These are phyloP conservation scores for Dyspetes luteomarginatus DNA, from an alignment of 2,888 invertebrate species.

Conservation along the genomic window DNA sequence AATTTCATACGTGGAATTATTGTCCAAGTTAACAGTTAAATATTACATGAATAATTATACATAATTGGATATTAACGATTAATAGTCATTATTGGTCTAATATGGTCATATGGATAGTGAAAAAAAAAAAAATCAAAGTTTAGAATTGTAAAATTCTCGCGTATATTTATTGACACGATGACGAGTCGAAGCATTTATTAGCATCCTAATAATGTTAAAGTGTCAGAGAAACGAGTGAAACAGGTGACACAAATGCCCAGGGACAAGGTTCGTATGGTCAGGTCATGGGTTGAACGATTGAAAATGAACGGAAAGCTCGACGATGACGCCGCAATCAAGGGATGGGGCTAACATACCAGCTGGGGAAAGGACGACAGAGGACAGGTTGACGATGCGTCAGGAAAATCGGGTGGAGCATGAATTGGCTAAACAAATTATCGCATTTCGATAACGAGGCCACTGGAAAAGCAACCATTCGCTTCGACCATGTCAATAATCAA, in stretches of 20 bases:
- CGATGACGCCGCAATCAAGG: not conserved
- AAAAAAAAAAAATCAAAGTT: slow-evolving; percentile 17
- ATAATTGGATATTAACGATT: too few species aligned
- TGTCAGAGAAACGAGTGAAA: slow-evolving; percentile 72
- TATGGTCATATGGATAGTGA: not conserved
- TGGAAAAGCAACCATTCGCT: slow-evolving; percentile 64
- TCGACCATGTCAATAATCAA: slow-evolving; percentile 18
- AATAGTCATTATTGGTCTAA: not conserved
- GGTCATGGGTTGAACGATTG: not conserved
- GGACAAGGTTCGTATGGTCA: slow-evolving; percentile 3
- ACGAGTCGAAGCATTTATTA: slow-evolving; percentile 69
- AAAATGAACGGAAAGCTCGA: slow-evolving; percentile 8
- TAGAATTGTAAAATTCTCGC: slow-evolving; percentile 13
- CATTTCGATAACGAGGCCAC: slow-evolving; percentile 76
- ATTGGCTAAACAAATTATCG: slow-evolving; percentile 76
- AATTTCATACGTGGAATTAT: too few species aligned
- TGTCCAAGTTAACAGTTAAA: too few species aligned
- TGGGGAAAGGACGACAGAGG: slow-evolving; percentile 24
- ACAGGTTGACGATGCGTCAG: not conserved
- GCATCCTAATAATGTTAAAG: slow-evolving; percentile 75
- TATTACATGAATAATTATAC: too few species aligned
- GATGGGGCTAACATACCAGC: slow-evolving; percentile 5
- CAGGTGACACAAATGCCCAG: slow-evolving; percentile 65
- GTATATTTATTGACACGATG: slow-evolving; percentile 66
- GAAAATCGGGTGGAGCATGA: slow-evolving; percentile 54